phyloP scores from a whole-genome alignment of 2,888 invertebrate genomes.

The Meganola albula region DNA sequence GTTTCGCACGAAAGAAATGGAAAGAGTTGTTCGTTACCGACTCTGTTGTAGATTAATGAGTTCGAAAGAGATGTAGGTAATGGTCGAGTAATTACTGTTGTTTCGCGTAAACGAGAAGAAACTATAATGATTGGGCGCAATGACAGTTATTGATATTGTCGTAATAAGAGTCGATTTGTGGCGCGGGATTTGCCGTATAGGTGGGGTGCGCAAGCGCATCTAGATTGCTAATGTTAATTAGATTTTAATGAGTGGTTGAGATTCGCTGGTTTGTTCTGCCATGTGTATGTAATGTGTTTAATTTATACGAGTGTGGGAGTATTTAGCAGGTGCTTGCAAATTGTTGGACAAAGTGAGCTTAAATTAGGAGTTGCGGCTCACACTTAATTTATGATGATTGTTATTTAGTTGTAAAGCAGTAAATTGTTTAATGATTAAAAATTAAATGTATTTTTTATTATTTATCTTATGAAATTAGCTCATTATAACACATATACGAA shows the following conservation, averaged over 20 bases:
- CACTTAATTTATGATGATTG: slow-evolving; percentile 10
- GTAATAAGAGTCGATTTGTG: slow-evolving; percentile 58
- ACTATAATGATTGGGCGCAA: slow-evolving; percentile 66
- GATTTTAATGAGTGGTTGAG: slow-evolving; percentile 58
- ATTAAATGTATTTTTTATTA: too few species aligned
- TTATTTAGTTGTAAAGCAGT: slow-evolving; percentile 19
- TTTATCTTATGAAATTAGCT: too few species aligned
- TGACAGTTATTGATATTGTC: slow-evolving; percentile 73
- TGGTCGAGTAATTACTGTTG: slow-evolving; percentile 61
- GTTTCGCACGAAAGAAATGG: slow-evolving; percentile 64
- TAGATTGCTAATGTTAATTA: slow-evolving; percentile 59
- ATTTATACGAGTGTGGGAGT: slow-evolving; percentile 11
- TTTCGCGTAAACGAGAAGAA: slow-evolving; percentile 70
- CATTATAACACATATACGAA: too few species aligned
- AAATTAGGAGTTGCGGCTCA: neutral
- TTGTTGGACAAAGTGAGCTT: neutral
- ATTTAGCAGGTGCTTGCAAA: slow-evolving; percentile 18
- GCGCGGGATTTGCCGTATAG: slow-evolving; percentile 44
- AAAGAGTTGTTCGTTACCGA: slow-evolving; percentile 49
- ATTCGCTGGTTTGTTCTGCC: slow-evolving; percentile 29
- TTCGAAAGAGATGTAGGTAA: slow-evolving; percentile 67
- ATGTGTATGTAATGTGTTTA: slow-evolving; percentile 21
- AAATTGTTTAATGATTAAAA: too few species aligned
- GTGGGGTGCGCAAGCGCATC: slow-evolving; percentile 46
- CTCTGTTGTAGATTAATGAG: slow-evolving; percentile 63